phyloP scores from a whole-genome alignment of 2,113 vertebrate species.

The Hydrochoerus hydrochaeris region DNA sequence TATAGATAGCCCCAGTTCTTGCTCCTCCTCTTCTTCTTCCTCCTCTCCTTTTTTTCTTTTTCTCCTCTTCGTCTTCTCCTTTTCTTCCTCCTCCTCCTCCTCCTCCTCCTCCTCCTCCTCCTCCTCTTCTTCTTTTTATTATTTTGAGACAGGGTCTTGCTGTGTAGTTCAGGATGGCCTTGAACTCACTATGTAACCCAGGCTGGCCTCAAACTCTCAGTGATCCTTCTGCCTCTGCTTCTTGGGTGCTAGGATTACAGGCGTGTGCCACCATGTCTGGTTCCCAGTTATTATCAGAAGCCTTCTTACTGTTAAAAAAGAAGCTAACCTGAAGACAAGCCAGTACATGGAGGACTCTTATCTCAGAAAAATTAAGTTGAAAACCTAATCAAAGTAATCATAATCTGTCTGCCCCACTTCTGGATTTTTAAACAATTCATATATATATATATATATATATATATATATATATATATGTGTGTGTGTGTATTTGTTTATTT shows the following conservation, averaged over 20 bases:
- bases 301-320: neutral
- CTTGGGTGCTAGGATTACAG: neutral
- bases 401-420: neutral
- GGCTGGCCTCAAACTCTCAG: neutral
- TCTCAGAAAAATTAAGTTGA: neutral
- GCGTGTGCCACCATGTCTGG: neutral
- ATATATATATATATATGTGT: neutral
- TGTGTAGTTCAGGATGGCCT: neutral
- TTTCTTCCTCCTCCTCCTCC: too few relatives aligned
- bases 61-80: too few relatives aligned
- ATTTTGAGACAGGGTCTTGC: neutral
- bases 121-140: too few relatives aligned
- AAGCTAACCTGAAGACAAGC: neutral
- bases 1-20: neutral
- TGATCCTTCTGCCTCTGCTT: too few relatives aligned
- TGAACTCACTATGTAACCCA: neutral
- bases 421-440: neutral
- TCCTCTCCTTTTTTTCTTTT: neutral
- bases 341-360: neutral
- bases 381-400: neutral
- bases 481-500: neutral
- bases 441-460: neutral
- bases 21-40: neutral
- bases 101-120: too few relatives aligned
- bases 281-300: neutral